Conservation (phyloP, 2,888 invertebrate species). For the Kuschelorhynchus macadamiae region DNA sequence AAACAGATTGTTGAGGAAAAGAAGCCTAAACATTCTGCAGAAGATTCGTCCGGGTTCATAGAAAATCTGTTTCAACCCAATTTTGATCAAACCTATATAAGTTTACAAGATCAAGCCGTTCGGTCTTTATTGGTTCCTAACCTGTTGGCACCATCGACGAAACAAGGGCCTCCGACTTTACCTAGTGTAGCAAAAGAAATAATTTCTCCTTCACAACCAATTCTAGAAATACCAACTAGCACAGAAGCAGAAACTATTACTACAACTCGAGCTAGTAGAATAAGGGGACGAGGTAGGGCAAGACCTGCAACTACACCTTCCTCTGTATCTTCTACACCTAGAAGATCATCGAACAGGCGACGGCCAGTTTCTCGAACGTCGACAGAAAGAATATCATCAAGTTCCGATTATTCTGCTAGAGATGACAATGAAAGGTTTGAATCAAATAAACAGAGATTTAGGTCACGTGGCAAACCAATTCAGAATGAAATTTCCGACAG, state of each 20-base stretch:
- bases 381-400: conserved; percentile 57
- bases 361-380: conserved; percentile 61
- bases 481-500: conserved; percentile 55
- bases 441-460: conserved; percentile 60
- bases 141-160: conserved; percentile 61
- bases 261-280: conserved; percentile 62
- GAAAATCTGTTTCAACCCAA: conserved; percentile 35
- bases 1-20: conserved; percentile 5
- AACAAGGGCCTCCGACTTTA: conserved; percentile 27
- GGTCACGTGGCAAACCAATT: conserved; percentile 61
- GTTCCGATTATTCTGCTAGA: conserved; percentile 49
- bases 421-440: conserved; percentile 52
- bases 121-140: conserved; percentile 63
- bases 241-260: conserved; percentile 42
- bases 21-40: conserved; percentile 1
- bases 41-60: conserved; percentile 20
- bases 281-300: conserved; percentile 69
- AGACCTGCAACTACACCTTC: conserved; percentile 60
- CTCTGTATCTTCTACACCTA: conserved; percentile 63
- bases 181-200: conserved; percentile 2
- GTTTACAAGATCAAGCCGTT: conserved; percentile 71
- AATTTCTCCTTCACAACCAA: conserved; percentile 18
- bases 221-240: conserved; percentile 17
- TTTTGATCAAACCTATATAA: conserved; percentile 46
- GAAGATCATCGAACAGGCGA: conserved; percentile 61